Evolutionary conservation across 2,113 vertebrate genomes (phyloP), one percentile per base, ranked within the genome.

Genomic region (Ciconia boyciana): DNA sequence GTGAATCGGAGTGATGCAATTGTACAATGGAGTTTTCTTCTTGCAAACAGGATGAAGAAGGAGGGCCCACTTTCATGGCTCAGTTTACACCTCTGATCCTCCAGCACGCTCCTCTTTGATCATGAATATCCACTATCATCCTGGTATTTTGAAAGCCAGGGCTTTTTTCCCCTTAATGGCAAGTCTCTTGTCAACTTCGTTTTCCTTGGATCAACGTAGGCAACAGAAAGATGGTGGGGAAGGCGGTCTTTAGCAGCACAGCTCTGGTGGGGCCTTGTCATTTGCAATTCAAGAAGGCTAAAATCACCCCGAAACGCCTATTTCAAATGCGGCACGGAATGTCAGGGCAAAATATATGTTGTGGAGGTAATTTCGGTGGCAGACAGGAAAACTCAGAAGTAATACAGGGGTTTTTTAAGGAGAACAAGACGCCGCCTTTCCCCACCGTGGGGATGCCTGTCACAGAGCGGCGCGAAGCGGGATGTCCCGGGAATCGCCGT

Each of bases 301-400:
- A 79, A 69, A 31, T 44, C 32, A 16, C 54, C 36, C 22, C 0
- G 3, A 20, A 2, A 13, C 1, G 2, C 31, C 8, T 21, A 6
- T 54, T 70, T n/a, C 64, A 49, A 58, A 85, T 0, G 74, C 0
- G 1, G 43, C 43, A 16, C 22, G 17, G 71, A 49, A 54, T 0
- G 25, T 16, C 39, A 36, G 48, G 21, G 36, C 43, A 77, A 75
- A 87, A 75, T 13, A 7, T 0, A 8, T 0, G 15, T 62, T 49
- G 34, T 4, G 26, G 41, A 44, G 36, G 13, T 9, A 71, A 39
- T 64, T 83, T 66, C 3, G 13, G 25, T 10, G 1, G 0, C 52
- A 26, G 76, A 14, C 28, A 41, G 34, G 34, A 62, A 89, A 22
- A 6, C 31, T 31, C 20, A 7, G n/a, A 78, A 58, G 31, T 12